These are phyloP conservation scores for Lepidochitona cinerea DNA, from an alignment of 2,888 invertebrate species.

Conservation along the genomic window DNA sequence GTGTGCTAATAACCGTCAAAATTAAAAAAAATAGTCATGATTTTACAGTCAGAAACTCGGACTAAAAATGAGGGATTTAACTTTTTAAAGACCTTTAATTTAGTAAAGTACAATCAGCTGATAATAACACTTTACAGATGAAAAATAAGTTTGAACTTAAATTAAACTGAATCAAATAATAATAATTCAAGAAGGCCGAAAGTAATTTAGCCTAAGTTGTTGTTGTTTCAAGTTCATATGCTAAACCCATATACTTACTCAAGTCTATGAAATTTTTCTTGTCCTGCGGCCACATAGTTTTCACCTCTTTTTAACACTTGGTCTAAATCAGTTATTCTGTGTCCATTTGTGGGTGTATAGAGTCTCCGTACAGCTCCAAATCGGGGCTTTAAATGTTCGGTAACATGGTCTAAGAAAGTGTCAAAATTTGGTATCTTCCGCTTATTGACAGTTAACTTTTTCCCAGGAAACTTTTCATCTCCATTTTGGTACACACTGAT, in stretches of 20 bases:
- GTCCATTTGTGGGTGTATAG: slow-evolving; percentile 13
- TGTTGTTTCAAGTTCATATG: not conserved
- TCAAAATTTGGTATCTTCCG: slow-evolving; percentile 8
- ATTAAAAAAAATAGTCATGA: too few relatives aligned
- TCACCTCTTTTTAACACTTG: slow-evolving; percentile 5
- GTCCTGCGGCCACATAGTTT: slow-evolving; percentile 13
- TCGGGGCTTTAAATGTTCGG: slow-evolving; percentile 1
- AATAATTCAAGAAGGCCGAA: too few relatives aligned
- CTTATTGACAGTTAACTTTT: slow-evolving; percentile 10
- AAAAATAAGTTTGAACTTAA: too few relatives aligned
- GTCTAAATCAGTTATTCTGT: slow-evolving; percentile 1
- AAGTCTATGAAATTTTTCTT: slow-evolving; percentile 13
- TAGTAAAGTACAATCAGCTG: too few relatives aligned
- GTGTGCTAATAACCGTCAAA: too few relatives aligned
- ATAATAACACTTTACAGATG: too few relatives aligned
- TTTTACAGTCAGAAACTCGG: too few relatives aligned
- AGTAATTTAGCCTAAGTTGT: too few relatives aligned
- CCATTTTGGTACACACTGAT: slow-evolving; percentile 10
- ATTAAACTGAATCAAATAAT: too few relatives aligned
- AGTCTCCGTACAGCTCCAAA: slow-evolving; percentile 15
- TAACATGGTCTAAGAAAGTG: slow-evolving; percentile 11
- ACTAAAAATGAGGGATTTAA: too few relatives aligned
- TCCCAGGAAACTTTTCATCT: slow-evolving; percentile 2
- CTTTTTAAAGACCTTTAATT: too few relatives aligned
- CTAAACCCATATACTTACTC: slow-evolving; percentile 9